Evolutionary conservation across 2,797 vertebrate genomes (phyloP).

Genomic region (Mormyrops attenuatus): DNA sequence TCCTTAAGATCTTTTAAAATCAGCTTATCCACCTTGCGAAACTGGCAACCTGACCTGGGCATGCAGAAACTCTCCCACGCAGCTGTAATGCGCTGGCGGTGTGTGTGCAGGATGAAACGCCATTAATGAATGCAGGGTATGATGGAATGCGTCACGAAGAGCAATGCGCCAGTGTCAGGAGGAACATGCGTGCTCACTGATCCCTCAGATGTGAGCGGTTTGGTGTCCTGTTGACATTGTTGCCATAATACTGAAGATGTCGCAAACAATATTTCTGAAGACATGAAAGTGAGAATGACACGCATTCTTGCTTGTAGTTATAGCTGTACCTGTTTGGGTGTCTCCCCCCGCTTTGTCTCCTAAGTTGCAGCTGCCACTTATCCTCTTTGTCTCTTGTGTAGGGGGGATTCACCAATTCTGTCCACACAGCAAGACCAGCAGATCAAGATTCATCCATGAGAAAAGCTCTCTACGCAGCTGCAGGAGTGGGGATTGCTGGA

Average conservation of each 20-base stretch:
- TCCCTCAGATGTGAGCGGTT: background rate
- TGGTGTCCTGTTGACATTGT: background rate
- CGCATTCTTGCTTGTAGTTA: background rate
- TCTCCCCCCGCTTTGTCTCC: background rate
- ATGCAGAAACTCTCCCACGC: background rate
- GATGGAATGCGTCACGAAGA: background rate
- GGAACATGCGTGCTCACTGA: background rate
- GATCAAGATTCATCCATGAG: constrained; percentile 72
- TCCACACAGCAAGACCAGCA: constrained; percentile 43
- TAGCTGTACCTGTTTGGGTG: background rate
- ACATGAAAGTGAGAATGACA: background rate
- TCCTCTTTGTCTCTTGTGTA: constrained; percentile 44
- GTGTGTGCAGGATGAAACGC: background rate
- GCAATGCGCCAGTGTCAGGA: background rate
- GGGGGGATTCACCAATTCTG: constrained; percentile 80
- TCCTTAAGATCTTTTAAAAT: background rate
- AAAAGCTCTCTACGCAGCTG: constrained; percentile 76
- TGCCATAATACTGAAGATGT: background rate
- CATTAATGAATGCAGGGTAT: background rate
- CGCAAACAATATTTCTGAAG: background rate
- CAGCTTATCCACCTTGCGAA: background rate
- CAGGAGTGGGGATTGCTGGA: constrained; percentile 79
- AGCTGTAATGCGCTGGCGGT: background rate
- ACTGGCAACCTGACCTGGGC: background rate
- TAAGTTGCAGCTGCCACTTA: background rate